A percentile compares a stretch with the other conserved stretches of the same genome.
phyloP scores from a whole-genome alignment of 2,113 vertebrate genomes.

The Serinus canaria region DNA sequence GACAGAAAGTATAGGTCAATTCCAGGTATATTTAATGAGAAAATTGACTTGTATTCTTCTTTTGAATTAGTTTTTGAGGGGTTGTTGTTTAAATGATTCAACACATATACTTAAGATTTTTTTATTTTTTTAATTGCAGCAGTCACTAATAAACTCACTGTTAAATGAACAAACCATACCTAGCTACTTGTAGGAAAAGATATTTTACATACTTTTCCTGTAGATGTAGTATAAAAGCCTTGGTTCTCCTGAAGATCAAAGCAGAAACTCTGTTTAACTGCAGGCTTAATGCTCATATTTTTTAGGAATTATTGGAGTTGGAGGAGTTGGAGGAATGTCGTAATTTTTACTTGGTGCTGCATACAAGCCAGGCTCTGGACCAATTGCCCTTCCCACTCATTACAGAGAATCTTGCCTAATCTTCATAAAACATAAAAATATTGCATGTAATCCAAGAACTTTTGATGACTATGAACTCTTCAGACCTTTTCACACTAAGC shows the following conservation, averaged over 20 bases:
- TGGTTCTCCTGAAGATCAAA: neutral
- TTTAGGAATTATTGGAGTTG: neutral
- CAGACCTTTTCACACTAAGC: neutral
- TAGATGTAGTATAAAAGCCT: neutral
- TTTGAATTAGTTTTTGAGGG: neutral
- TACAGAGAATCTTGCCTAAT: neutral
- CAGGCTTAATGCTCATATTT: neutral
- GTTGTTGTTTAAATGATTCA: neutral
- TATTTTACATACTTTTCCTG: neutral
- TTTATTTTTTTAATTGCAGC: neutral
- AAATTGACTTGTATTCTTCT: neutral
- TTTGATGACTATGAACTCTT: neutral
- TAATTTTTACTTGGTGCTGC: neutral
- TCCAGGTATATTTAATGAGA: neutral
- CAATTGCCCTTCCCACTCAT: neutral
- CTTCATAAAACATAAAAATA: neutral
- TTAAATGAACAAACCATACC: neutral
- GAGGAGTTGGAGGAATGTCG: neutral
- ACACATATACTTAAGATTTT: neutral
- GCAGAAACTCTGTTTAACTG: neutral
- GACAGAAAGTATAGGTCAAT: neutral
- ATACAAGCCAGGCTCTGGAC: neutral
- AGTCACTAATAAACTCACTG: neutral
- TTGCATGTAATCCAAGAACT: neutral
- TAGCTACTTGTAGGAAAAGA: neutral